Conservation (phyloP, 2,797 vertebrate genomes). For the Characodon lateralis region DNA sequence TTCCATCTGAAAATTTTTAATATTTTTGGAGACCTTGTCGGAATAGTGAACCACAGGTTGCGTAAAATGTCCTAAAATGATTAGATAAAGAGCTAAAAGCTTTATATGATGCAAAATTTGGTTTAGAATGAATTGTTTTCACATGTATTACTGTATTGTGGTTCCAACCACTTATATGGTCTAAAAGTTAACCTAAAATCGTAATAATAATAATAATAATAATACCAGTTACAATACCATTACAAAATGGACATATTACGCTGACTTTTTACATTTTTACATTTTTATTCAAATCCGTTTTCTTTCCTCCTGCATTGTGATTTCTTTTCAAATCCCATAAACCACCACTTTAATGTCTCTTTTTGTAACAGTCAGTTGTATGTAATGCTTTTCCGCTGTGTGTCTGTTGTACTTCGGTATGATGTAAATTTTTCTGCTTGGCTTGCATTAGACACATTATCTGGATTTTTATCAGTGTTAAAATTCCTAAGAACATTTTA, state of each 20-base stretch:
- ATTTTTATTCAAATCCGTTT: not conserved
- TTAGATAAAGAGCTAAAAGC: not conserved
- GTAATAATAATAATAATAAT: too few species aligned
- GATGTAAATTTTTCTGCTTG: not conserved
- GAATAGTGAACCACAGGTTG: not conserved
- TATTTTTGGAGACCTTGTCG: not conserved
- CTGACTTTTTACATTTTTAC: not conserved
- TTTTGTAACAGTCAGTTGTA: not conserved
- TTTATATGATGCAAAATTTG: too few species aligned
- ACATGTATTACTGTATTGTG: too few species aligned
- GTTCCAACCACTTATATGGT: too few species aligned
- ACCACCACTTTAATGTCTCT: not conserved
- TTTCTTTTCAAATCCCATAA: not conserved
- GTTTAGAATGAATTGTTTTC: too few species aligned
- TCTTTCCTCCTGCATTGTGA: not conserved
- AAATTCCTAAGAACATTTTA: not conserved
- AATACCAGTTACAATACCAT: too few species aligned
- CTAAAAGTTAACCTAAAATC: too few species aligned
- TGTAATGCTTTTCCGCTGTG: not conserved
- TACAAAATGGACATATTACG: not conserved
- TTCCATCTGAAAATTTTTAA: not conserved
- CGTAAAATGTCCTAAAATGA: not conserved
- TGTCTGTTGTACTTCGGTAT: not conserved
- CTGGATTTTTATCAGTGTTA: not conserved
- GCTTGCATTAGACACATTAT: not conserved